These are phyloP conservation scores for Genyomyrus donnyi DNA, from an alignment of 2,113 vertebrate genomes.

Conservation along the genomic window DNA sequence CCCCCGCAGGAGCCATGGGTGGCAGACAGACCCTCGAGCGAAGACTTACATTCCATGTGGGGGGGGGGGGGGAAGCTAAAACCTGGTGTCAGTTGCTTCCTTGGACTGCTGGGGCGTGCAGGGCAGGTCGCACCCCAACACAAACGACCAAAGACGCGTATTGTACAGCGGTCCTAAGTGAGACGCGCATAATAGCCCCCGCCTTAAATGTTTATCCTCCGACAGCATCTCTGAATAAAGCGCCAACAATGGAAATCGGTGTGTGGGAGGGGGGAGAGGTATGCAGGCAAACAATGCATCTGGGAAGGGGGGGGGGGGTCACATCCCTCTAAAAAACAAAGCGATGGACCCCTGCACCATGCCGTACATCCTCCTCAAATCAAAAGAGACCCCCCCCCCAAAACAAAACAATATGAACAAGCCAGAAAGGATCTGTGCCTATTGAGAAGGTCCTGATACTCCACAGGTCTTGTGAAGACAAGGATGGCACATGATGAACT, in stretches of 20 bases:
- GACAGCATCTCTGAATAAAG: background rate
- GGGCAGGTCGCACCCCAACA: background rate
- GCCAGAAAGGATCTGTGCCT: background rate
- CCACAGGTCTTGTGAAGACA: background rate
- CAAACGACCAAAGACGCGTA: background rate
- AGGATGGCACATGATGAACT: background rate
- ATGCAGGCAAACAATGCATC: background rate
- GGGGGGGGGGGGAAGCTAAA: background rate
- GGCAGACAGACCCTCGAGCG: background rate
- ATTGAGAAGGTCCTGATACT: background rate
- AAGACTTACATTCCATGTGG: background rate
- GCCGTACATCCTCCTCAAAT: background rate
- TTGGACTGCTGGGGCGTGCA: background rate
- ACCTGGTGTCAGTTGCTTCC: background rate
- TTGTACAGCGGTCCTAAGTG: background rate
- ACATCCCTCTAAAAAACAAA: background rate
- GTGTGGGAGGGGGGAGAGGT: background rate
- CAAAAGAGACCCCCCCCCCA: background rate
- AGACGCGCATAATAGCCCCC: background rate
- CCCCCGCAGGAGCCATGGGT: background rate
- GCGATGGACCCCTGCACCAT: background rate
- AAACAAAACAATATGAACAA: background rate
- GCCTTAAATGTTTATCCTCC: background rate
- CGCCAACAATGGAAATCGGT: background rate
- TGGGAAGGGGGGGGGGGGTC: background rate